phyloP scores from a whole-genome alignment of 30 jellyfish, hydroid and myxozoan species.

The Catostylus mosaicus region DNA sequence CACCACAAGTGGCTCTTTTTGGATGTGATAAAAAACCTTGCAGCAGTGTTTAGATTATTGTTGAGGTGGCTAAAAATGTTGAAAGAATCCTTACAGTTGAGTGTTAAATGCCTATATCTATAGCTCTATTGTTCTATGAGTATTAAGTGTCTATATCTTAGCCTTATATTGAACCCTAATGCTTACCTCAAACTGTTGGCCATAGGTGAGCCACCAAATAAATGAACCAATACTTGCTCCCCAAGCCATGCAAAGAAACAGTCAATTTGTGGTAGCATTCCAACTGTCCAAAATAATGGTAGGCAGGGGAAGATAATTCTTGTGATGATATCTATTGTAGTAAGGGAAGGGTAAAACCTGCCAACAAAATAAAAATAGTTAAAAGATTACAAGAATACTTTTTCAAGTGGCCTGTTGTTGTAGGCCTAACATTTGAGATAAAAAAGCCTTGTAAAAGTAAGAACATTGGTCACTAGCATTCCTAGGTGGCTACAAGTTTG shows the following conservation, averaged over 20 bases:
- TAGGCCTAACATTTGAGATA: not conserved
- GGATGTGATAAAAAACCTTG: not conserved
- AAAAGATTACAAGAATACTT: not conserved
- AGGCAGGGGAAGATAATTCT: conserved; percentile 52
- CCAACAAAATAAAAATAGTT: not conserved
- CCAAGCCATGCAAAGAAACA: conserved; percentile 80
- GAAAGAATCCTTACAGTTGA: not conserved
- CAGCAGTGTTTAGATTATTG: too few relatives aligned
- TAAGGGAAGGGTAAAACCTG: conserved; percentile 39
- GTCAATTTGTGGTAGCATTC: conserved; percentile 81
- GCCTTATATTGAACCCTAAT: not conserved
- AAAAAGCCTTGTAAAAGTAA: too few relatives aligned
- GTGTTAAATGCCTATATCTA: conserved; percentile 35
- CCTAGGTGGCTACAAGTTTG: too few relatives aligned
- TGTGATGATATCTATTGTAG: conserved; percentile 26
- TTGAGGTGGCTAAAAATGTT: not conserved
- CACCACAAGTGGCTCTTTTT: too few relatives aligned
- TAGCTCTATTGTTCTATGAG: not conserved
- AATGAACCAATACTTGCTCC: conserved; percentile 58
- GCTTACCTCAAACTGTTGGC: conserved; percentile 69
- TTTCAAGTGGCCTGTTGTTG: not conserved
- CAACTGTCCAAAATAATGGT: conserved; percentile 82
- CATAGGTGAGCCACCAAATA: conserved; percentile 85
- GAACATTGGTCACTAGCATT: not conserved
- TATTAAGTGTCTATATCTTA: not conserved